phyloP scores from a whole-genome alignment of 37 sponge, comb jelly and placozoan species.

The Ephydatia muelleri region DNA sequence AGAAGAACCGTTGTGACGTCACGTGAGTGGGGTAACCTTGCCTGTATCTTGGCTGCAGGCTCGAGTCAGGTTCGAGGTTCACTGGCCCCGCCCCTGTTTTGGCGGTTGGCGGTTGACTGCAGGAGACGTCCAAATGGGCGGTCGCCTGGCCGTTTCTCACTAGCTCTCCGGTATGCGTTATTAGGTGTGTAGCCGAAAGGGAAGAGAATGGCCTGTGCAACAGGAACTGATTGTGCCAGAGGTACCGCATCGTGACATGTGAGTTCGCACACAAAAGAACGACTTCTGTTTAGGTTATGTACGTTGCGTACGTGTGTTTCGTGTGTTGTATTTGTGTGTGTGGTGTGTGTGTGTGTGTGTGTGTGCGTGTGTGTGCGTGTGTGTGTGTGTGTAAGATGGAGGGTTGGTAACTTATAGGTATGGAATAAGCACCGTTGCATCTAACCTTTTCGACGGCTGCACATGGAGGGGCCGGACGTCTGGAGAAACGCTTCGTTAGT shows the following conservation, averaged over 20 bases:
- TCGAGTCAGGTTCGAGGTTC: too few species aligned
- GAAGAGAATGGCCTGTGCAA: not conserved
- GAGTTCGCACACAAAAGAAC: not conserved
- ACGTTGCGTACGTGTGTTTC: not conserved
- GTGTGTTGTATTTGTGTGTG: too few species aligned
- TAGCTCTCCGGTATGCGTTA: not conserved
- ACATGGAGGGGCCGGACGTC: not conserved
- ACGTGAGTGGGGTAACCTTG: not conserved
- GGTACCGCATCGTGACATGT: not conserved
- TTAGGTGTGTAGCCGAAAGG: not conserved
- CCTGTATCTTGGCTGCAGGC: not conserved
- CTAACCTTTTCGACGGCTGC: not conserved
- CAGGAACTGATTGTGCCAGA: not conserved
- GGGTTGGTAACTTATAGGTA: too few species aligned
- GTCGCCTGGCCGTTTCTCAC: not conserved
- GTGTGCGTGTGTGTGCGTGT: too few species aligned
- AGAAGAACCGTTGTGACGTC: not conserved
- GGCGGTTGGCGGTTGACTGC: not conserved
- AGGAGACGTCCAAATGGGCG: not conserved
- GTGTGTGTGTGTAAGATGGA: too few species aligned
- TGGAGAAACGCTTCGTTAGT: too few species aligned
- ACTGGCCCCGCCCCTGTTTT: not conserved
- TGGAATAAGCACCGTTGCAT: not conserved
- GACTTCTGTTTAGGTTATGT: not conserved
- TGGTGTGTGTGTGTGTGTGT: too few species aligned